Percentiles rank a stretch among this genome's conserved stretches.
phyloP scores from a whole-genome alignment of 2,888 invertebrate genomes.

The Nebria brevicollis region DNA sequence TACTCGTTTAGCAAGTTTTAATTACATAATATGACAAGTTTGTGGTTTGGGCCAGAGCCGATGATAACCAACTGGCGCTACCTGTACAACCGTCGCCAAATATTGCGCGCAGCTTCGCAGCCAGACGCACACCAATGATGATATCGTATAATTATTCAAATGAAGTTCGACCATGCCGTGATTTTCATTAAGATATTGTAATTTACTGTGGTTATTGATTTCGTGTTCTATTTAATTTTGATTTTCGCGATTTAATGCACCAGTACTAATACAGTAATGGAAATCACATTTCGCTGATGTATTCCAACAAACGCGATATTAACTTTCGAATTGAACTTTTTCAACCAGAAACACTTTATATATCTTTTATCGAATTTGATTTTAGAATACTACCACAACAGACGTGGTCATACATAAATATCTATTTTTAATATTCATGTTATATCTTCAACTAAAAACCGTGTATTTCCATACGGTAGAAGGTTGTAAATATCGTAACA shows the following conservation, averaged over 20 bases:
- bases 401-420: neutral
- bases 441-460: neutral
- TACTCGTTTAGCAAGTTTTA: neutral
- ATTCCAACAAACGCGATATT: neutral
- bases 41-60: neutral
- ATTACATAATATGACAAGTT: neutral
- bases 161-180: slow-evolving; percentile 35
- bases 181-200: slow-evolving; percentile 46
- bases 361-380: neutral
- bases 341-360: neutral
- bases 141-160: slow-evolving; percentile 40
- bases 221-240: slow-evolving; percentile 14
- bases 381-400: neutral
- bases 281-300: neutral
- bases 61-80: neutral
- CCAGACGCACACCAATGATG: neutral
- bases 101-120: neutral
- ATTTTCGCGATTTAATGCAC: slow-evolving; percentile 13
- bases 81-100: neutral
- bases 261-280: neutral
- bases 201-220: slow-evolving; percentile 40
- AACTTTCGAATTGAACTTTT: neutral
- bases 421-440: neutral
- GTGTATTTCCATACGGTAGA: neutral
- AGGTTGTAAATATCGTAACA: slow-evolving; percentile 11